A percentile compares a stretch with the other conserved stretches of the same genome.
Evolutionary conservation across 2,797 vertebrate species (phyloP).

Genomic region (Poeciliopsis paucimaculata): DNA sequence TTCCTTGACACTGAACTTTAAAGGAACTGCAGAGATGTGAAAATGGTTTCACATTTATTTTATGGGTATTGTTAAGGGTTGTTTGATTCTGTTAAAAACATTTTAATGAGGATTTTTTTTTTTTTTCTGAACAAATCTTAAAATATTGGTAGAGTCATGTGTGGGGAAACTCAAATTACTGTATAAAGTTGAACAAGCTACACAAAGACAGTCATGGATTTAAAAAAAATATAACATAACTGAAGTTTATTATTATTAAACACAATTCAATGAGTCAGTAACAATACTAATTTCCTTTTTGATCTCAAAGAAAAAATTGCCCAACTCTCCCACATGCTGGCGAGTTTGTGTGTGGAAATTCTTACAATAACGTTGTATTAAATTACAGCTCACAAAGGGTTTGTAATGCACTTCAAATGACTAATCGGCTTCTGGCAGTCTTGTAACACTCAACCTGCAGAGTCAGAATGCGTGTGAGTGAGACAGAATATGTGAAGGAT

Average conservation of each 20-base stretch:
- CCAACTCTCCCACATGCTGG: background rate
- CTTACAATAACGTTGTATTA: background rate
- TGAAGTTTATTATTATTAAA: background rate
- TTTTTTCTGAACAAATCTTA: background rate
- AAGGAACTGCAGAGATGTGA: background rate
- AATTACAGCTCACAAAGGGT: background rate
- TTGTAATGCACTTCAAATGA: slow-evolving; percentile 3
- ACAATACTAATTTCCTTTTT: background rate
- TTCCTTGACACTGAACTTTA: background rate
- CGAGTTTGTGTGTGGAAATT: background rate
- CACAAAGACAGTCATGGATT: background rate
- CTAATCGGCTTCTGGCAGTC: background rate
- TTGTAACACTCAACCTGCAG: slow-evolving; percentile 2
- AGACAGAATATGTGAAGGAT: background rate
- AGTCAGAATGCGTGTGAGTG: background rate
- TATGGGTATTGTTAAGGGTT: background rate
- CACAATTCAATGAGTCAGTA: background rate
- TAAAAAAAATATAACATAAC: background rate
- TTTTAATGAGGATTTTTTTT: background rate
- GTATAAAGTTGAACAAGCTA: background rate
- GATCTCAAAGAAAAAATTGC: background rate
- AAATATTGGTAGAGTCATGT: background rate
- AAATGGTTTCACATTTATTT: background rate
- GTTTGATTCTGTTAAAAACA: background rate
- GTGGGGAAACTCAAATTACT: background rate